Base-by-base conservation (phyloP, 2,797 vertebrate species). In the Sus cebifrons region DNA sequence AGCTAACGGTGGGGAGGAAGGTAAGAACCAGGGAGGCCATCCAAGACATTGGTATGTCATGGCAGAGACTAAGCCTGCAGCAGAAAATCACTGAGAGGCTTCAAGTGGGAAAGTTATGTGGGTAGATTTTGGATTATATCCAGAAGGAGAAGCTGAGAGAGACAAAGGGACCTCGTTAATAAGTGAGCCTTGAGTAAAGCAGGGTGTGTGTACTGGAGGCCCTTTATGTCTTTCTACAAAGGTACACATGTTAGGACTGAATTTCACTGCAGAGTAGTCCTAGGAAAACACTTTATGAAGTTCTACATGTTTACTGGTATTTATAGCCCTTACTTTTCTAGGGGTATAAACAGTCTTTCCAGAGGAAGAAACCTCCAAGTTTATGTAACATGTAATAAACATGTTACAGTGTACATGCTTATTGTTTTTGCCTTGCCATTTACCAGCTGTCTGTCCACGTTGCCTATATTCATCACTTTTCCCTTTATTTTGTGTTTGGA, bases 401-500 rank as follows among this genome's bases (percentile, higher is more conserved):
- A 2, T 64, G 25, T 64, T 81, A n/a, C 54, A 70, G 11, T 62
- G 1, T 75, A 18, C 15, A 1, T 64, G 32, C 75, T 77, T 68
- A 8, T 89, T 86, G 29, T 95, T 78, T 96, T 86, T 85, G 21
- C 88, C 52, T 77, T 93, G 44, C 52, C 73, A 16, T 94, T 89
- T 52, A 77, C 86, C 70, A 85, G 54, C 56, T 81, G 14, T 75
- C 73, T 91, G 18, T 87, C 79, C 20, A 27, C 36, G 27, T 32
- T 70, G 56, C 75, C 71, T 91, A 0, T 75, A 17, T 54, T 79
- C 67, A 67, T 74, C 44, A 68, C 29, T 67, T 87, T 94, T 90
- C 65, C 36, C 54, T 96, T 93, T 62, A 44, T 94, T 83, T 94
- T 79, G 27, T 95, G 23, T 96, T 91, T 95, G 32, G 27, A 36